These are phyloP conservation scores for Lampris megalopsis DNA, from an alignment of 2,113 vertebrate species.

Conservation along the genomic window DNA sequence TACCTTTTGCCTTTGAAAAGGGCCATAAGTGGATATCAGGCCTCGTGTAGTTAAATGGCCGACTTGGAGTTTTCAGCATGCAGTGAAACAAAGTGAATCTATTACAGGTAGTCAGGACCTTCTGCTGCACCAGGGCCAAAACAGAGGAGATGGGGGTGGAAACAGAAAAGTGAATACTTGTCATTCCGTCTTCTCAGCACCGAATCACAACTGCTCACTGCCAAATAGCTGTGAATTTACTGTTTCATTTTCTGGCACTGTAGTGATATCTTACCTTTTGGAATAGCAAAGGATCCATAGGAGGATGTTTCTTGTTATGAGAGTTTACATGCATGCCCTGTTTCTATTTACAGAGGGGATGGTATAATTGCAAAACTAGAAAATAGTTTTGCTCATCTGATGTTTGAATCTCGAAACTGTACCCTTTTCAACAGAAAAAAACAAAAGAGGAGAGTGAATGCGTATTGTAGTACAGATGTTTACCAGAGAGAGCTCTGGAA, in stretches of 20 bases:
- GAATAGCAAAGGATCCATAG: not conserved
- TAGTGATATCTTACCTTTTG: not conserved
- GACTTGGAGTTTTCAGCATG: not conserved
- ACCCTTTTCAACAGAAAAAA: not conserved
- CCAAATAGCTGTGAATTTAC: slow-evolving; percentile 7
- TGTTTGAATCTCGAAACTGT: not conserved
- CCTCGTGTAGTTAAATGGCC: no score
- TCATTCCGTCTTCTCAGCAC: not conserved
- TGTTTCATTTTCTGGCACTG: slow-evolving; percentile 8
- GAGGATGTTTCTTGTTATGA: slow-evolving; percentile 18
- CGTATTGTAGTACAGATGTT: not conserved
- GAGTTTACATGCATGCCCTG: not conserved
- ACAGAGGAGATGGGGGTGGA: not conserved
- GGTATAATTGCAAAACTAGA: slow-evolving; percentile 13
- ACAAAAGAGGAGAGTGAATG: not conserved
- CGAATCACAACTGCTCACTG: slow-evolving; percentile 3
- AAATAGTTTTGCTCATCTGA: slow-evolving; percentile 1
- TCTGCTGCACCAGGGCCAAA: not conserved
- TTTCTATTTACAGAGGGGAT: slow-evolving; percentile 7
- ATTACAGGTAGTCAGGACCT: not conserved
- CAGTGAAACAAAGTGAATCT: not conserved
- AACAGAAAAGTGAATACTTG: not conserved
- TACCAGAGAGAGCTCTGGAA: no score
- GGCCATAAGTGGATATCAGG: no score
- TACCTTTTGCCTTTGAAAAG: no score